Conservation (phyloP, 2,888 invertebrate genomes). For the Escarpia spicata region DNA sequence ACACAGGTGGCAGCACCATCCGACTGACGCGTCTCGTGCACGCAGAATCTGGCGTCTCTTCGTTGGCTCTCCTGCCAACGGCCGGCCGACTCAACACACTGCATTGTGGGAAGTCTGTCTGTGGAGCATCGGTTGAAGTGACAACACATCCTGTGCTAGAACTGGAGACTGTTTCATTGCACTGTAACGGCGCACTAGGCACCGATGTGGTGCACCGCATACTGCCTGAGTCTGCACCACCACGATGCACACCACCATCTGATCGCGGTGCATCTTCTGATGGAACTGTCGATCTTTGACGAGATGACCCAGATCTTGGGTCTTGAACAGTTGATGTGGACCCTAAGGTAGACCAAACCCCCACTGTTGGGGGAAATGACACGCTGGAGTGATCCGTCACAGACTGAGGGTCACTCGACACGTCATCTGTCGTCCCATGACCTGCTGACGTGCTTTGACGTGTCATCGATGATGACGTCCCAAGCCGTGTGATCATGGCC, state of each 20-base stretch:
- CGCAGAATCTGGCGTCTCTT: not conserved
- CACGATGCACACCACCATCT: no score
- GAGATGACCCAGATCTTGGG: no score
- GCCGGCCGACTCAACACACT: not conserved
- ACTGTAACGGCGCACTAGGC: not conserved
- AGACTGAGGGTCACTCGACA: not conserved
- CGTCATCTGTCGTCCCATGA: not conserved
- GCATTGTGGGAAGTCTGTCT: conserved; percentile 16
- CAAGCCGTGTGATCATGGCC: conserved; percentile 11
- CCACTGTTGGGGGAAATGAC: conserved; percentile 7
- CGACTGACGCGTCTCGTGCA: not conserved
- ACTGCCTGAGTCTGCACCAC: not conserved
- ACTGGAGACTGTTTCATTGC: not conserved
- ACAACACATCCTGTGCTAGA: not conserved
- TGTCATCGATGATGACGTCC: not conserved
- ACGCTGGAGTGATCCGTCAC: not conserved
- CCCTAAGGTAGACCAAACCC: not conserved
- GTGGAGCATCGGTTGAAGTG: not conserved
- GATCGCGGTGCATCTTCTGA: no score
- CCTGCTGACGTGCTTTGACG: not conserved
- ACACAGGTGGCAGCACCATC: not conserved
- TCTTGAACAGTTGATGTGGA: not conserved
- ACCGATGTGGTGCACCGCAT: not conserved
- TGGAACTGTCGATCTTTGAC: no score
- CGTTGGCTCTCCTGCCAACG: not conserved